Percentiles rank a stretch among this genome's conserved stretches.
phyloP scores from a whole-genome alignment of 2,797 vertebrate genomes.

The Onychomys leucogaster region DNA sequence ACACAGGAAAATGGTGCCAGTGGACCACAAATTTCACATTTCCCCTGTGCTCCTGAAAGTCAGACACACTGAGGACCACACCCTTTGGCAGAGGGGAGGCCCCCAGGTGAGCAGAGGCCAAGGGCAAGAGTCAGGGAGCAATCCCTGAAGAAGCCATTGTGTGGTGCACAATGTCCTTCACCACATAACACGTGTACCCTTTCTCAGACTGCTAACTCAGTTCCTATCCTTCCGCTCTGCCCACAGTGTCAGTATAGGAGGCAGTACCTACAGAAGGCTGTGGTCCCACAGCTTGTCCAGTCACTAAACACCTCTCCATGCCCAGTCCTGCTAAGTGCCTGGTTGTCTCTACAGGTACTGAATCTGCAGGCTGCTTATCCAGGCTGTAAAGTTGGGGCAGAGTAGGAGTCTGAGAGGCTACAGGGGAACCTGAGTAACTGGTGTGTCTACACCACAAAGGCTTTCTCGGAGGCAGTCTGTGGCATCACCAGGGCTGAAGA shows the following conservation, averaged over 20 bases:
- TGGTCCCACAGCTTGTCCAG: too few relatives aligned
- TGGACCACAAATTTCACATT: neutral
- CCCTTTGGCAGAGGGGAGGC: neutral
- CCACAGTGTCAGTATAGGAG: neutral
- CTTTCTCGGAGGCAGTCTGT: neutral
- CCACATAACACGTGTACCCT: accelerated
- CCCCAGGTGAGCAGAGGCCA: neutral
- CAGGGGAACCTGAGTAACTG: neutral
- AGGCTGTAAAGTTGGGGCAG: neutral
- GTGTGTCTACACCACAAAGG: accelerated
- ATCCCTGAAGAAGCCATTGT: neutral
- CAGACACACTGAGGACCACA: neutral
- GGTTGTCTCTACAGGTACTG: neutral
- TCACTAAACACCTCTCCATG: neutral
- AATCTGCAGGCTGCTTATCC: neutral
- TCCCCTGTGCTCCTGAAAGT: neutral
- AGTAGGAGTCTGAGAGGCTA: neutral
- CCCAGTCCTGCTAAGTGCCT: neutral
- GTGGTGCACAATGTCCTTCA: neutral
- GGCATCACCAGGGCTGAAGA: neutral
- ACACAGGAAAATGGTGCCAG: neutral
- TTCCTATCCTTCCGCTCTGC: neutral
- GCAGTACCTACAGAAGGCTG: neutral
- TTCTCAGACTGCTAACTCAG: neutral
- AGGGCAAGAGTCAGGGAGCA: neutral